Evolutionary conservation across 2,888 invertebrate genomes (phyloP).

Genomic region (Axea sp.): DNA sequence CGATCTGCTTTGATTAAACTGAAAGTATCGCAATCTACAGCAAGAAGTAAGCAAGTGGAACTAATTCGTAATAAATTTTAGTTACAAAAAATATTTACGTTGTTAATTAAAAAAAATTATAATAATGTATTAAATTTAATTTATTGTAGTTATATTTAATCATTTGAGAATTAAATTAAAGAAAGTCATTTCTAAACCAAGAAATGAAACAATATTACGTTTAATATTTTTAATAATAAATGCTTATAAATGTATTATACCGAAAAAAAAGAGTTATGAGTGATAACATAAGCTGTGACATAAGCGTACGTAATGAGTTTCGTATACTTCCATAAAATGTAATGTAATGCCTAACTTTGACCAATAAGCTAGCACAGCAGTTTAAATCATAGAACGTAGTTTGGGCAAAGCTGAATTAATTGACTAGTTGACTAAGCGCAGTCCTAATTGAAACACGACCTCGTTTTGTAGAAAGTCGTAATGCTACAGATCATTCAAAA

Average conservation of each 20-base stretch:
- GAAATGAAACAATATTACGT: too few relatives aligned
- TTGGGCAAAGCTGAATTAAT: conserved; percentile 61
- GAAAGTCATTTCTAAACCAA: too few relatives aligned
- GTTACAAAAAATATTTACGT: not conserved
- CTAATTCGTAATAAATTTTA: conserved; percentile 32
- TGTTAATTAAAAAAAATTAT: not conserved
- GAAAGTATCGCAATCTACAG: conserved; percentile 37
- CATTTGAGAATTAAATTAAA: too few relatives aligned
- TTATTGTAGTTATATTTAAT: too few relatives aligned
- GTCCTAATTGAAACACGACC: conserved; percentile 61
- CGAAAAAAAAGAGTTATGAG: conserved; percentile 13
- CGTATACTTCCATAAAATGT: conserved; percentile 52
- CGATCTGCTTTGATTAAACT: conserved; percentile 51
- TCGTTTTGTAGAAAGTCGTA: conserved; percentile 58
- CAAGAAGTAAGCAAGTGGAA: conserved; percentile 41
- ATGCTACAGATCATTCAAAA: conserved; percentile 55
- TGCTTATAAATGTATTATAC: too few relatives aligned
- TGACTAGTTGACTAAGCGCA: conserved; percentile 61
- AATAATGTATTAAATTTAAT: not conserved
- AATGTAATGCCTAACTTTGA: conserved; percentile 55
- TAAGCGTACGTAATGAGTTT: conserved; percentile 43
- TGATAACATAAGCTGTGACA: conserved; percentile 28
- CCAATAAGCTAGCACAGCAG: conserved; percentile 59
- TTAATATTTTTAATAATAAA: too few relatives aligned
- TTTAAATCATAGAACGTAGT: conserved; percentile 60